Evolutionary conservation across 2,888 invertebrate species (phyloP).

Genomic region (Archips xylosteana): DNA sequence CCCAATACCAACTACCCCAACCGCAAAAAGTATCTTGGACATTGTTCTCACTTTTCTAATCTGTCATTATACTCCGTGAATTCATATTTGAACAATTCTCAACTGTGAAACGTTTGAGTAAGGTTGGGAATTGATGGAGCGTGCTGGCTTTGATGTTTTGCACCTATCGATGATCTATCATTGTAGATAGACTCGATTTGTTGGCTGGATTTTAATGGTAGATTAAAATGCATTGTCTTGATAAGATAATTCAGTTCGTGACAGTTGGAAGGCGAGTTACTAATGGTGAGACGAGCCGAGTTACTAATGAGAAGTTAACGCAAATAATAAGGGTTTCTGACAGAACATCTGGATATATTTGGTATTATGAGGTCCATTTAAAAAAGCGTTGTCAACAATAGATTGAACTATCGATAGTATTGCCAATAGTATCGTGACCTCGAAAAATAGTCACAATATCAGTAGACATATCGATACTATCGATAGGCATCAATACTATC

Average conservation of each 20-base stretch:
- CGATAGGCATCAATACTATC: no score
- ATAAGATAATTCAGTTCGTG: background rate
- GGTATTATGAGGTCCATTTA: no score
- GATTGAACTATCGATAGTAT: no score
- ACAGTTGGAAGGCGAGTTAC: background rate
- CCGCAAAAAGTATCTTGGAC: constrained; percentile 26
- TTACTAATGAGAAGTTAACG: background rate
- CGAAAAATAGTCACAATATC: no score
- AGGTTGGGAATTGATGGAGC: background rate
- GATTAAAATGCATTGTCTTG: constrained; percentile 30
- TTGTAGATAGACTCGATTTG: constrained; percentile 45
- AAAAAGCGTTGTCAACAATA: no score
- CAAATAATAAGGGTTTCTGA: background rate
- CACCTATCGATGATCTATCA: constrained; percentile 45
- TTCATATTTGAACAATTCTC: background rate
- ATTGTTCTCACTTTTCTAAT: constrained; percentile 42
- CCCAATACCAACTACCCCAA: background rate
- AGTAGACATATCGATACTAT: no score
- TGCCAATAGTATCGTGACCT: no score
- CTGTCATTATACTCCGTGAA: constrained; percentile 37
- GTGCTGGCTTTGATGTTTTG: constrained; percentile 33
- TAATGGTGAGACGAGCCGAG: background rate
- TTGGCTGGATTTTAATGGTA: constrained; percentile 37
- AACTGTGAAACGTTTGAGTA: constrained; percentile 13
- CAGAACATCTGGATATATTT: no score